These are phyloP conservation scores for Mastigias papua DNA, from an alignment of 30 jellyfish, hydroid and myxozoan genomes.

Conservation along the genomic window DNA sequence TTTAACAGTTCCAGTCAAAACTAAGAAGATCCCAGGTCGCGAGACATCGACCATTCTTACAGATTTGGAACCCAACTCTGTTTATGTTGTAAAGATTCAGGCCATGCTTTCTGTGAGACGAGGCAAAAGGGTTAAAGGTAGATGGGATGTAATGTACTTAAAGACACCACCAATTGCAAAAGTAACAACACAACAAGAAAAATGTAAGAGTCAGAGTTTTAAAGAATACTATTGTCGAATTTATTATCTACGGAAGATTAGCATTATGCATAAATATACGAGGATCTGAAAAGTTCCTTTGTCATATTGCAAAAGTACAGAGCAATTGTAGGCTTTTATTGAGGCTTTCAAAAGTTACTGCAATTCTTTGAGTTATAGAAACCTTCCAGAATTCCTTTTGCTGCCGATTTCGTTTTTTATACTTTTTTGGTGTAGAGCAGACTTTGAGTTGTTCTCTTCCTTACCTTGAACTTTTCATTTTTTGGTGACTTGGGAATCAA, in stretches of 20 bases:
- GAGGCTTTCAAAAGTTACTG: no score
- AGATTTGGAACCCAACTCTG: slow-evolving; percentile 19
- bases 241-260: neutral
- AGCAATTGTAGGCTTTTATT: no score
- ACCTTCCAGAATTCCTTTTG: neutral
- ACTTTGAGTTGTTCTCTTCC: neutral
- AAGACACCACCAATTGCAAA: slow-evolving; percentile 45
- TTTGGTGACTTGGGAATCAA: neutral
- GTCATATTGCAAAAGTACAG: no score
- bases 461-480: neutral
- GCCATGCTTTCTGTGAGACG: slow-evolving; percentile 32
- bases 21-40: slow-evolving; percentile 41
- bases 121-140: slow-evolving; percentile 33
- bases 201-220: neutral
- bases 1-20: slow-evolving; percentile 19
- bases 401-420: neutral
- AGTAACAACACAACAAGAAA: neutral
- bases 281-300: no score
- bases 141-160: slow-evolving; percentile 41
- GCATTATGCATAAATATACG: no score
- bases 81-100: slow-evolving; percentile 59
- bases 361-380: no score
- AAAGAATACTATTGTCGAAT: neutral
- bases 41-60: slow-evolving; percentile 25
- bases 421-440: neutral